phyloP scores from a whole-genome alignment of 2,113 vertebrate species.

The Accipiter cooperii region DNA sequence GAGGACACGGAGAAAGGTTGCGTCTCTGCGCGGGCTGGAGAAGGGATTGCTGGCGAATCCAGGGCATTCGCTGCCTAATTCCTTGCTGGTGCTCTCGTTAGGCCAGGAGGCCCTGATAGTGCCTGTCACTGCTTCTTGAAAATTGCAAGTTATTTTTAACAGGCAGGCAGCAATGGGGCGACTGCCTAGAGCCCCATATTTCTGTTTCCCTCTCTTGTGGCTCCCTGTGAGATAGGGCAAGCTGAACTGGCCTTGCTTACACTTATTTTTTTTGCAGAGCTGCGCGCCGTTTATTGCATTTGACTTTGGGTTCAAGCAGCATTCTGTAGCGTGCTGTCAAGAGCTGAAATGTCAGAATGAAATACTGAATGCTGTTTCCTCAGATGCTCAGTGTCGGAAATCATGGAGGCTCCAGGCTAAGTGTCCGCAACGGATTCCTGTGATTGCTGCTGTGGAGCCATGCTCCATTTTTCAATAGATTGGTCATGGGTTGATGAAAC shows the following conservation, averaged over 20 bases:
- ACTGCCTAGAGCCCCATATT: background rate
- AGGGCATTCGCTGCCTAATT: background rate
- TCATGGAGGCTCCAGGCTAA: slow-evolving; percentile 25
- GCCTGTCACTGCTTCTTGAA: background rate
- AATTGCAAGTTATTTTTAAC: background rate
- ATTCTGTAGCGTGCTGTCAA: background rate
- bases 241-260: background rate
- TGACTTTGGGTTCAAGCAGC: background rate
- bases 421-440: background rate
- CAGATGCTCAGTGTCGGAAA: background rate
- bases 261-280: background rate
- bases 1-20: background rate
- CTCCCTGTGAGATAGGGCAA: background rate
- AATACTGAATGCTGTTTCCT: slow-evolving; percentile 29
- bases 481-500: background rate
- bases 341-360: background rate
- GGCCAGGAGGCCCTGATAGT: background rate
- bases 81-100: background rate
- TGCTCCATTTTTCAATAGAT: background rate
- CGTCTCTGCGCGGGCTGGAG: background rate
- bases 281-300: background rate
- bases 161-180: background rate
- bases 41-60: background rate
- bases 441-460: background rate
- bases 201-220: background rate